Evolutionary conservation across 2,113 vertebrate species (phyloP).

Genomic region (Noctilio leporinus): DNA sequence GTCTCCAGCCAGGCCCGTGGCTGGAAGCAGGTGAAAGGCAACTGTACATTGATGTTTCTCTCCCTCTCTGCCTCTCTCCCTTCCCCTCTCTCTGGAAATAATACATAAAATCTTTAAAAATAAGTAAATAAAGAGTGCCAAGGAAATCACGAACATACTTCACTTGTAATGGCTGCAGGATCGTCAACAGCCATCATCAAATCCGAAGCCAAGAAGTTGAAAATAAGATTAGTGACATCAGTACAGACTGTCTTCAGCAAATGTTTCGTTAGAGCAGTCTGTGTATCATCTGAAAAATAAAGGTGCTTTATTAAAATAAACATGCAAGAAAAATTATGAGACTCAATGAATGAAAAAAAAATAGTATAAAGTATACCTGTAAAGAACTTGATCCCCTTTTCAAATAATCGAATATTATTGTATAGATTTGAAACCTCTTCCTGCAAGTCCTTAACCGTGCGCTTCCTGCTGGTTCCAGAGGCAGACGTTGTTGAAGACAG

Average conservation of each 20-base stretch:
- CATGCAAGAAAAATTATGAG: not conserved
- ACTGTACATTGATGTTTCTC: too few relatives aligned
- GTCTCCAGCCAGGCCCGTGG: too few relatives aligned
- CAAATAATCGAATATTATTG: constrained; percentile 93
- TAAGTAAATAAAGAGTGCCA: not conserved
- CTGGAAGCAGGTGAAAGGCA: too few relatives aligned
- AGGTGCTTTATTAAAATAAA: not conserved
- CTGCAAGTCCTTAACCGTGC: constrained; percentile 93
- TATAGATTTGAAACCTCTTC: constrained; percentile 93
- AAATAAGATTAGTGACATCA: constrained; percentile 91
- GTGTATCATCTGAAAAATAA: constrained; percentile 90
- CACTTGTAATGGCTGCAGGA: constrained; percentile 84
- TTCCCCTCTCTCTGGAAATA: too few relatives aligned
- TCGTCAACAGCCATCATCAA: constrained; percentile 92
- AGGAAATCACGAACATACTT: constrained; percentile 77
- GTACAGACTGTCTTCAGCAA: constrained; percentile 91
- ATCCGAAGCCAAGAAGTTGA: constrained; percentile 92
- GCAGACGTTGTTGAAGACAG: constrained; percentile 84
- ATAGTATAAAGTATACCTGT: constrained; percentile 79
- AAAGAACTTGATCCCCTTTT: constrained; percentile 91
- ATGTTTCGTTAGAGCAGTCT: constrained; percentile 87
- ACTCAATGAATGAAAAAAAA: not conserved
- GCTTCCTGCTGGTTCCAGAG: constrained; percentile 87
- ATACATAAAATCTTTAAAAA: too few relatives aligned
- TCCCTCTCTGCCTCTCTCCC: too few relatives aligned